Conservation (phyloP, 2,797 vertebrate species). For the Channa striata region DNA sequence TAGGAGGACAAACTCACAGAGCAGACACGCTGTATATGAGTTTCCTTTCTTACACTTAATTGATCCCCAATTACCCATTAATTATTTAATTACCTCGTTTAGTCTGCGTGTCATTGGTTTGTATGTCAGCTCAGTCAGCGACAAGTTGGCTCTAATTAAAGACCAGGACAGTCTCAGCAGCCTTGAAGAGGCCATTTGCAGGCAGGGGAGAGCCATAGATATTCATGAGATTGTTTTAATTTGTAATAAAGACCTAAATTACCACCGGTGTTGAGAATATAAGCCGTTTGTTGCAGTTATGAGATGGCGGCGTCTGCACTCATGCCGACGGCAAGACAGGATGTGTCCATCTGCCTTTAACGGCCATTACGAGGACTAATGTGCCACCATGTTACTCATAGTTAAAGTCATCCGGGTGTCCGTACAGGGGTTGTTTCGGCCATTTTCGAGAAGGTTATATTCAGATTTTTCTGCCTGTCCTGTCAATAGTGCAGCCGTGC, state of each 20-base stretch:
- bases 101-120: conserved; percentile 72
- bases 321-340: conserved; percentile 53
- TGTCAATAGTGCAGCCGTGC: conserved; percentile 25
- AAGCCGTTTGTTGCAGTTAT: conserved; percentile 41
- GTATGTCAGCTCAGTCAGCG: conserved; percentile 76
- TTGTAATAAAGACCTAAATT: conserved; percentile 75
- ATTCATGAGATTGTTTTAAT: conserved; percentile 80
- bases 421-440: conserved; percentile 46
- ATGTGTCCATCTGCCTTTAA: conserved; percentile 61
- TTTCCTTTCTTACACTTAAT: conserved; percentile 78
- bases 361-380: conserved; percentile 61
- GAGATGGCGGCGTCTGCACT: conserved; percentile 11
- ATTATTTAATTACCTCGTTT: conserved; percentile 84
- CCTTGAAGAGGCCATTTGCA: conserved; percentile 58
- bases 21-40: conserved; percentile 65
- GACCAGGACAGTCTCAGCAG: conserved; percentile 49
- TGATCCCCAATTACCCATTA: conserved; percentile 85
- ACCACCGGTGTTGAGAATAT: conserved; percentile 55
- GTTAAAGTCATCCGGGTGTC: conserved; percentile 64
- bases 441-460: conserved; percentile 44
- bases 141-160: conserved; percentile 81
- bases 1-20: conserved; percentile 65
- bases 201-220: conserved; percentile 70
- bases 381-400: conserved; percentile 48
- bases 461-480: conserved; percentile 11